Evolutionary conservation across 2,888 invertebrate genomes (phyloP), one percentile per base, ranked within the genome.

Genomic region (Hydroisotoma schaefferi): DNA sequence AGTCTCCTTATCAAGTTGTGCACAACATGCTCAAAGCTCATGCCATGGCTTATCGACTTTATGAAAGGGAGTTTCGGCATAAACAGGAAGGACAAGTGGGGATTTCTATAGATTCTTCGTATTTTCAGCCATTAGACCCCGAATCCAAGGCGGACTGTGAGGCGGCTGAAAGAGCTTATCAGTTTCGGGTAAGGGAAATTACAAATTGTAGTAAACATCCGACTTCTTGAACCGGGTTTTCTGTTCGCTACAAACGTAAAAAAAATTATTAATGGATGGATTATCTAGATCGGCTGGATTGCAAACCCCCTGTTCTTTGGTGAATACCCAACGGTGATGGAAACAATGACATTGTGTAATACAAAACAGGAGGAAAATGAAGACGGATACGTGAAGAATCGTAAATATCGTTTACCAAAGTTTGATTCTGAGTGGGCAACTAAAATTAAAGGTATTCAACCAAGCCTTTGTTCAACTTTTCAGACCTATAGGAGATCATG

Each of bases 21-120:
- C 85, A 86, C 73, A 83, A 84, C 72, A 76, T 84, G 56, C 75
- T 88, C 22, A 76, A 83, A 59, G 83, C 85, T 0, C 87, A 88
- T 74, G 85, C 84, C 0, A 80, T 79, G 55, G 84, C 80, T 1
- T 88, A 84, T 73, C 80, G 80, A 51, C 74, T 85, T 38, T 87
- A 87, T 73, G 77, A 85, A 56, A 76, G 79, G 40, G 77, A 82
- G 69, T 88, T 80, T 70, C 80, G 70, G 43, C 26, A 28, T 12
- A 23, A 27, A 2, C 73, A 74, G 61, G 46, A 63, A 15, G 72
- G 73, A 5, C 52, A 63, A 28, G 62, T 73, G 25, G 73, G 74
- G 6, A 73, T 74, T 6, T 70, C 72, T 6, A 40, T 73, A 15
- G 70, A 72, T 38, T 65, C 71, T 25, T 65, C 65, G 0, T 70